These are phyloP conservation scores for Lagothrix lagotricha DNA, from an alignment of 2,797 vertebrate species.

Conservation along the genomic window DNA sequence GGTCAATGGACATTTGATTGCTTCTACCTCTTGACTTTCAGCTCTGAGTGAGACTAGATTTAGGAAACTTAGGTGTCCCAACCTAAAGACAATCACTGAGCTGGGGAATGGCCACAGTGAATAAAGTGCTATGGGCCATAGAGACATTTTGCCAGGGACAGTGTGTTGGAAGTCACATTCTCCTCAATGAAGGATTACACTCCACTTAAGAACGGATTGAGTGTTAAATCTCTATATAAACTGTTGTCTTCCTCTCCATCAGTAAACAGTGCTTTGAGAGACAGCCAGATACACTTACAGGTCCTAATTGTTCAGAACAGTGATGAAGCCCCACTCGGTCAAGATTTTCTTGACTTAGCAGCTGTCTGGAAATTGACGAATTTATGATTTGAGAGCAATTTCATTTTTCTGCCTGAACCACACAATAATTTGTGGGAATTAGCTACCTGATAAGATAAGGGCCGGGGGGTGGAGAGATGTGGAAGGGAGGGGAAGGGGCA, in stretches of 20 bases:
- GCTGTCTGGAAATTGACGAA: constrained; percentile 85
- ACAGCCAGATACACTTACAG: constrained; percentile 69
- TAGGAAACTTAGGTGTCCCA: background rate
- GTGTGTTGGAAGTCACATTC: constrained; percentile 71
- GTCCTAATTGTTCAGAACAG: constrained; percentile 81
- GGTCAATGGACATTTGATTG: background rate
- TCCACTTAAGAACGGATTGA: constrained; percentile 80
- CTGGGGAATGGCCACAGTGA: background rate
- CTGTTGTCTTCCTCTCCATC: constrained; percentile 73
- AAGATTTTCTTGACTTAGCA: constrained; percentile 84
- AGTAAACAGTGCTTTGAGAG: constrained; percentile 79
- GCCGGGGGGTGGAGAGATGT: constrained; percentile 47
- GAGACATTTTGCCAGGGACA: constrained; percentile 47
- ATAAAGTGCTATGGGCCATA: background rate
- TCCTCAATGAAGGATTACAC: constrained; percentile 74
- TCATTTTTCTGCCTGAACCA: constrained; percentile 79
- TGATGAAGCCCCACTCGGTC: constrained; percentile 84
- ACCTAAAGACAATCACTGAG: background rate
- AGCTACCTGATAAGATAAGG: constrained; percentile 87
- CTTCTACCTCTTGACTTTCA: background rate
- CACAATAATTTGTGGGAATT: constrained; percentile 88
- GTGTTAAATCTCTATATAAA: constrained; percentile 79
- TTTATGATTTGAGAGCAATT: constrained; percentile 86
- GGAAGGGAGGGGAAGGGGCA: constrained; percentile 65
- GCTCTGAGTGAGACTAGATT: background rate